phyloP scores from a whole-genome alignment of 2,797 vertebrate species.

The Myiotriccus ornatus region DNA sequence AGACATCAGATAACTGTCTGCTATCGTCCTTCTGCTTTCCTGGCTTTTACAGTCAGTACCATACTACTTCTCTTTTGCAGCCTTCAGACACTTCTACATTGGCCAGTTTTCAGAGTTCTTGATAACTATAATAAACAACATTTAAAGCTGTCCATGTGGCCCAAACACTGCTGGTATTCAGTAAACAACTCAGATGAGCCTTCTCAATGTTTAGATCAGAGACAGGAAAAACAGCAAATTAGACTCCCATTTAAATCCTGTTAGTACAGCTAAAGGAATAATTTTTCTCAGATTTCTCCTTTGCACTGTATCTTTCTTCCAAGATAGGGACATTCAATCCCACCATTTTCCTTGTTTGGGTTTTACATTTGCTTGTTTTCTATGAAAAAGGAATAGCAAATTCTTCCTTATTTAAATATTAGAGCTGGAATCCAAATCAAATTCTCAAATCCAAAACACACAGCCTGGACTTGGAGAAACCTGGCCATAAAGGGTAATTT shows the following conservation, averaged over 20 bases:
- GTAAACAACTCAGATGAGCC: background rate
- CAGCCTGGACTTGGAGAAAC: background rate
- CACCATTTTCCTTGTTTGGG: background rate
- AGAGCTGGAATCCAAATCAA: background rate
- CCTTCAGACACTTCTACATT: background rate
- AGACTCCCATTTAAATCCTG: background rate
- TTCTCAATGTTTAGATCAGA: background rate
- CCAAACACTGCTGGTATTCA: background rate
- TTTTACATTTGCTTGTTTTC: conserved; percentile 1
- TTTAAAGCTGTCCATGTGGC: background rate
- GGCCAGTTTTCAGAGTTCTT: background rate
- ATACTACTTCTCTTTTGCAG: background rate
- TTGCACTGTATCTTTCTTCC: background rate
- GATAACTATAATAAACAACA: background rate
- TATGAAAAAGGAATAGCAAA: background rate
- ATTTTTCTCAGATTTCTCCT: background rate
- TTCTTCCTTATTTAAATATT: background rate
- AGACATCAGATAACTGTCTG: background rate
- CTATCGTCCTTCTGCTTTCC: background rate
- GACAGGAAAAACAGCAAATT: background rate
- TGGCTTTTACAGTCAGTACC: background rate
- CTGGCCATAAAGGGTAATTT: background rate
- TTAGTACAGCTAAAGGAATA: background rate
- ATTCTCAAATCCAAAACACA: background rate
- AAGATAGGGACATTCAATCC: background rate